phyloP scores from a whole-genome alignment of 2,888 invertebrate genomes.

The Chrysina gloriosa region DNA sequence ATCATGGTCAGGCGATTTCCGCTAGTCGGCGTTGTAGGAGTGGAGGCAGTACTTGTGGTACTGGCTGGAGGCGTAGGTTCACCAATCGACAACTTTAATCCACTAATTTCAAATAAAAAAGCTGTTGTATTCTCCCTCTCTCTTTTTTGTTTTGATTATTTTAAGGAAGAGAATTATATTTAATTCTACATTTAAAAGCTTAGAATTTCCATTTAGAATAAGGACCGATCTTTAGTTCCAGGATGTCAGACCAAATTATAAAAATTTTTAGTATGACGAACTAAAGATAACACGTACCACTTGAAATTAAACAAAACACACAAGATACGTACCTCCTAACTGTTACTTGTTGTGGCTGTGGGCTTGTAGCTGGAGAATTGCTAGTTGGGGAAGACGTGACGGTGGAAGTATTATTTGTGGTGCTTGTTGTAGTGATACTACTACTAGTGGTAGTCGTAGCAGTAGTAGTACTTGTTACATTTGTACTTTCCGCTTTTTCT shows the following conservation, averaged over 20 bases:
- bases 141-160: too few relatives aligned
- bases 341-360: constrained; percentile 63
- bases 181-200: too few relatives aligned
- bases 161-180: too few relatives aligned
- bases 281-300: constrained; percentile 21
- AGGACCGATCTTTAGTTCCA: neutral
- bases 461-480: constrained; percentile 37
- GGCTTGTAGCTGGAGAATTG: constrained; percentile 59
- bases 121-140: neutral
- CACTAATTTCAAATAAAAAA: constrained; percentile 51
- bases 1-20: constrained; percentile 87
- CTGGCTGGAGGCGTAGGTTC: constrained; percentile 57
- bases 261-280: neutral
- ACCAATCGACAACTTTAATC: constrained; percentile 61
- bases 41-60: constrained; percentile 57
- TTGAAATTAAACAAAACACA: constrained; percentile 11
- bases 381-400: constrained; percentile 58
- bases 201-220: too few relatives aligned
- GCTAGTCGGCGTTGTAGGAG: constrained; percentile 67
- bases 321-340: constrained; percentile 66
- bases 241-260: too few relatives aligned
- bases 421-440: constrained; percentile 46
- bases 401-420: constrained; percentile 50
- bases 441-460: constrained; percentile 45
- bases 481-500: constrained; percentile 43